Percentiles rank a stretch among this genome's conserved stretches.
Evolutionary conservation across 1,140 invertebrate genomes (phyloP).

Genomic region (Drosophila murphyi): DNA sequence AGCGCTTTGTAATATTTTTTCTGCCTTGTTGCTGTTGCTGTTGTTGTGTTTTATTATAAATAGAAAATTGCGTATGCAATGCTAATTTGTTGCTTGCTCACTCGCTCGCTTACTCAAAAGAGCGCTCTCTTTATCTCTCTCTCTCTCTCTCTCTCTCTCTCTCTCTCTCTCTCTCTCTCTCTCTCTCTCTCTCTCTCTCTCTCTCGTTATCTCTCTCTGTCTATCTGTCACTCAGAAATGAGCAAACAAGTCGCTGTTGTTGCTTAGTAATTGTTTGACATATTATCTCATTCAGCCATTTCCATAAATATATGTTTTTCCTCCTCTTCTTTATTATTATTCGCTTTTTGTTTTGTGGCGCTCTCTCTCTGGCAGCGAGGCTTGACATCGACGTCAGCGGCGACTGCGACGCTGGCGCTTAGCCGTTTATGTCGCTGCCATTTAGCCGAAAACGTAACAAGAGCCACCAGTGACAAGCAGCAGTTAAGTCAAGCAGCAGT

Average conservation of each 20-base stretch:
- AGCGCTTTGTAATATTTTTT: constrained; percentile 42
- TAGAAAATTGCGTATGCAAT: constrained; percentile 84
- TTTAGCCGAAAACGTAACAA: constrained; percentile 41
- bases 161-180: constrained; percentile 24
- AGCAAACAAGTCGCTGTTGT: constrained; percentile 77
- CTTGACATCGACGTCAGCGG: constrained; percentile 31
- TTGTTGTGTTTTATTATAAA: constrained; percentile 75
- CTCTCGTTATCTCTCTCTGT: constrained; percentile 9
- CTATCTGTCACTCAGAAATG: constrained; percentile 1
- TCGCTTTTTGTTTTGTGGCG: constrained; percentile 1
- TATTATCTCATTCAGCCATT: constrained; percentile 74
- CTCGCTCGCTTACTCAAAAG: constrained; percentile 20
- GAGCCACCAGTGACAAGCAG: constrained; percentile 29
- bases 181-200: constrained; percentile 20
- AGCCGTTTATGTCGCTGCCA: constrained; percentile 49
- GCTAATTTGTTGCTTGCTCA: constrained; percentile 63
- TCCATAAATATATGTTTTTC: constrained; percentile 42
- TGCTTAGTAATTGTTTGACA: constrained; percentile 73
- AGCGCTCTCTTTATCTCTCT: constrained; percentile 27
- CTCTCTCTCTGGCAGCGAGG: constrained; percentile 24
- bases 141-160: constrained; percentile 7
- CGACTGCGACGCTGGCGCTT: constrained; percentile 21
- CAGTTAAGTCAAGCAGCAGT: constrained; percentile 11
- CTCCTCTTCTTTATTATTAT: constrained; percentile 17
- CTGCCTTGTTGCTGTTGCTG: constrained; percentile 46